A percentile compares a stretch with the other conserved stretches of the same genome.
phyloP scores from a whole-genome alignment of 1,140 invertebrate genomes.

The Bemisia tabaci region DNA sequence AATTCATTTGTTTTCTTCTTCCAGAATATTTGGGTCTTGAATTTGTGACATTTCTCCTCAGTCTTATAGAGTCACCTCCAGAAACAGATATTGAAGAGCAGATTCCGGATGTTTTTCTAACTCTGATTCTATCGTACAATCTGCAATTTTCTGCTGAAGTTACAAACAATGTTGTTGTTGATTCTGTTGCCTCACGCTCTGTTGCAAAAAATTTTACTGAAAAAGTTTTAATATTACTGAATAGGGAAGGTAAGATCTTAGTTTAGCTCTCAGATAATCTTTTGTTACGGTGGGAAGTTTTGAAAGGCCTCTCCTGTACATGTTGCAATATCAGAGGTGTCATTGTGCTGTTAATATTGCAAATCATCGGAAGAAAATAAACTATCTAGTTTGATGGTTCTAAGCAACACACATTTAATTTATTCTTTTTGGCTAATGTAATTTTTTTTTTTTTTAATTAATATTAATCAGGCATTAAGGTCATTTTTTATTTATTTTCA shows the following conservation, averaged over 20 bases:
- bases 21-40: conserved; percentile 61
- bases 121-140: conserved; percentile 73
- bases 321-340: too few relatives aligned
- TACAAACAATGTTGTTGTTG: conserved; percentile 46
- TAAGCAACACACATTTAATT: too few relatives aligned
- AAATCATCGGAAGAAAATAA: too few relatives aligned
- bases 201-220: conserved; percentile 77
- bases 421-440: too few relatives aligned
- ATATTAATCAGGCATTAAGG: too few relatives aligned
- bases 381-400: too few relatives aligned
- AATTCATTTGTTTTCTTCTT: conserved; percentile 30
- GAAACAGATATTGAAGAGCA: conserved; percentile 57
- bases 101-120: conserved; percentile 56
- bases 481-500: too few relatives aligned
- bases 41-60: conserved; percentile 63
- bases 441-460: too few relatives aligned
- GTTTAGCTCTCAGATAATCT: too few relatives aligned
- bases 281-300: too few relatives aligned
- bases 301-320: too few relatives aligned
- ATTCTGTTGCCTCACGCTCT: conserved; percentile 50
- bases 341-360: too few relatives aligned
- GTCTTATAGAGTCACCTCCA: conserved; percentile 56
- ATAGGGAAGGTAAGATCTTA: conserved; percentile 61
- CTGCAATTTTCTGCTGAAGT: conserved; percentile 62
- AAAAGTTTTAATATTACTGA: conserved; percentile 70